These are phyloP conservation scores for Cheilosia variabilis DNA, from an alignment of 2,888 invertebrate genomes.

Conservation along the genomic window DNA sequence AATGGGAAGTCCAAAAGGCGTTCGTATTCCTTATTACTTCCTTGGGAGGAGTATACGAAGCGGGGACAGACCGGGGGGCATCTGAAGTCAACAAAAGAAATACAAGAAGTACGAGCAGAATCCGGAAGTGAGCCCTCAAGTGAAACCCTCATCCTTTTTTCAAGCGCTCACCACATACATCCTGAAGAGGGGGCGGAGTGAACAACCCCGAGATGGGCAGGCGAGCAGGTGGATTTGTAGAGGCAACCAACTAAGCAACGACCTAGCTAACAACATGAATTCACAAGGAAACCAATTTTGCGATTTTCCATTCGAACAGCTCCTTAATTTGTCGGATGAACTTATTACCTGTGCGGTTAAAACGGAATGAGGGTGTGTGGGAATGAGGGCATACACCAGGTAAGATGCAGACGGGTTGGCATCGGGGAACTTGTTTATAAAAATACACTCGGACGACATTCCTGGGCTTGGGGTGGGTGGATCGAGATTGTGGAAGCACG, in stretches of 20 bases:
- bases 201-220: not conserved
- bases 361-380: constrained; percentile 7
- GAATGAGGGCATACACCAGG: not conserved
- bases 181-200: constrained; percentile 11
- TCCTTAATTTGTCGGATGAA: constrained; percentile 76
- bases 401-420: not conserved
- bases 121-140: constrained; percentile 72
- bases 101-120: constrained; percentile 56
- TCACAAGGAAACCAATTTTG: constrained; percentile 75
- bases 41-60: constrained; percentile 14
- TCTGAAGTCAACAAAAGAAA: constrained; percentile 60
- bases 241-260: constrained; percentile 61
- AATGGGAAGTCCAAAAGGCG: constrained; percentile 63
- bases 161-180: constrained; percentile 34
- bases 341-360: constrained; percentile 74
- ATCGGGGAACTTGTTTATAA: constrained; percentile 52
- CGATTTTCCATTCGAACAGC: constrained; percentile 76
- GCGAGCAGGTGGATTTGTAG: constrained; percentile 30
- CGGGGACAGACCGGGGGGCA: constrained; percentile 3
- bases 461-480: constrained; percentile 23
- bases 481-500: constrained; percentile 58
- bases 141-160: constrained; percentile 43
- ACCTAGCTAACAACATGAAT: constrained; percentile 72
- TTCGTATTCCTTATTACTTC: constrained; percentile 65
- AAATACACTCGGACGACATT: constrained; percentile 70